Evolutionary conservation across 2,797 vertebrate species (phyloP).

Genomic region (Simalia tracyae): DNA sequence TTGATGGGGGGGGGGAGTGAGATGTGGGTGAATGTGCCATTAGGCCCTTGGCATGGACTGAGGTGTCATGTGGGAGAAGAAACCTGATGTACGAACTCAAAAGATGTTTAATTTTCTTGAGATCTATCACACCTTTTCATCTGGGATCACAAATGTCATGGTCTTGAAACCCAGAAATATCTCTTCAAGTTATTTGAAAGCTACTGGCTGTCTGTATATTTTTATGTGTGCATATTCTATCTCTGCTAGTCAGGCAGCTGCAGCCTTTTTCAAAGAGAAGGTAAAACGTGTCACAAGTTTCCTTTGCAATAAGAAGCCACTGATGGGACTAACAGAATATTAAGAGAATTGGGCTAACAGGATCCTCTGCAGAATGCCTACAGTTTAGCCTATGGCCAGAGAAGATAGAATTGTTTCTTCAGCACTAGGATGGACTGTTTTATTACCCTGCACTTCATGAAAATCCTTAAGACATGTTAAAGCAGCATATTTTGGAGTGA

Average conservation of each 20-base stretch:
- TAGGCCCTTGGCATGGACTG: background rate
- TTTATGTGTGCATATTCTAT: background rate
- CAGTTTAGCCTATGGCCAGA: background rate
- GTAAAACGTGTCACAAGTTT: conserved; percentile 28
- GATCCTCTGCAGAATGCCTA: conserved; percentile 48
- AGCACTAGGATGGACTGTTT: background rate
- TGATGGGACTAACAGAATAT: conserved; percentile 41
- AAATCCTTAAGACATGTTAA: background rate
- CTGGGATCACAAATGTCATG: background rate
- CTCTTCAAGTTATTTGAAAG: background rate
- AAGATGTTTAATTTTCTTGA: background rate
- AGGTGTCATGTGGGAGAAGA: background rate
- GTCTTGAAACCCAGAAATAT: background rate
- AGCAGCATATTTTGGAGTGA: background rate
- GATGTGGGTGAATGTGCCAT: background rate
- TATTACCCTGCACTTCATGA: background rate
- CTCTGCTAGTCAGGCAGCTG: background rate
- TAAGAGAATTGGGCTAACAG: conserved; percentile 46
- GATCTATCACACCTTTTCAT: background rate
- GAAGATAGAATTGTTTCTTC: conserved; percentile 27
- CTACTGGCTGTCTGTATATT: background rate
- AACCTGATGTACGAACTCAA: background rate
- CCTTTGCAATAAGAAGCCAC: conserved; percentile 41
- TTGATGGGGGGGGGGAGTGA: background rate
- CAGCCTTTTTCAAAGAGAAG: background rate